These are phyloP conservation scores for Epinephelus coioides DNA, from an alignment of 2,797 vertebrate genomes.

Conservation along the genomic window DNA sequence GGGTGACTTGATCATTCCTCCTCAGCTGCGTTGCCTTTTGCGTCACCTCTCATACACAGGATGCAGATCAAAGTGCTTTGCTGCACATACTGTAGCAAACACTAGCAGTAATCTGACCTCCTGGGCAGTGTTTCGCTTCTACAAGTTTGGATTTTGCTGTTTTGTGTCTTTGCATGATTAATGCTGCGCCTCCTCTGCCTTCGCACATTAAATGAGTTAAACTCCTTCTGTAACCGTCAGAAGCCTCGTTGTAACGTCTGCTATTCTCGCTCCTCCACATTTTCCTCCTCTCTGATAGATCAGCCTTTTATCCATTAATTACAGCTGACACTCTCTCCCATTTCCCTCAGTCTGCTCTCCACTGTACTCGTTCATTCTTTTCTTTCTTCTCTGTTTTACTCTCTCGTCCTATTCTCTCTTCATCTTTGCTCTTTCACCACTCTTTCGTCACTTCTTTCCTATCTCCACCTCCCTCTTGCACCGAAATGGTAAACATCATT, in stretches of 20 bases:
- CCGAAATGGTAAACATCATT: slow-evolving; percentile 41
- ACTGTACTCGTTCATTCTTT: slow-evolving; percentile 17
- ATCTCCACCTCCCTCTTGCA: slow-evolving; percentile 2
- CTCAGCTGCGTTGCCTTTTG: not conserved
- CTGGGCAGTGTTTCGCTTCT: slow-evolving; percentile 13
- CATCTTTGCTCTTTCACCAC: slow-evolving; percentile 32
- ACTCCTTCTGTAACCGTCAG: slow-evolving; percentile 31
- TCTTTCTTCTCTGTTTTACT: slow-evolving; percentile 18
- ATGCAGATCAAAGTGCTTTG: not conserved
- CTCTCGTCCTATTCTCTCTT: slow-evolving; percentile 24
- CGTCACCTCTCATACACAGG: not conserved
- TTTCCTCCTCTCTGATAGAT: slow-evolving; percentile 50
- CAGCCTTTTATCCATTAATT: slow-evolving; percentile 64
- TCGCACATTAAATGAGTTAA: slow-evolving; percentile 39
- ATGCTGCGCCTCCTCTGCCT: slow-evolving; percentile 19
- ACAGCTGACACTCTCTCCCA: slow-evolving; percentile 46
- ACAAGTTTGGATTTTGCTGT: slow-evolving; percentile 18
- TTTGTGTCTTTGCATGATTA: slow-evolving; percentile 9
- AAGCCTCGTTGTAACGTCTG: slow-evolving; percentile 37
- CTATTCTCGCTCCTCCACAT: slow-evolving; percentile 36
- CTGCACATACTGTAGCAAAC: not conserved
- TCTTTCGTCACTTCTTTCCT: slow-evolving; percentile 43
- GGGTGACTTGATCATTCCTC: not conserved
- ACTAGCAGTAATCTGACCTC: not conserved
- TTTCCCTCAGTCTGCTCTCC: slow-evolving; percentile 36